These are phyloP conservation scores for Tiliqua scincoides DNA, from an alignment of 2,113 vertebrate species.

Conservation along the genomic window DNA sequence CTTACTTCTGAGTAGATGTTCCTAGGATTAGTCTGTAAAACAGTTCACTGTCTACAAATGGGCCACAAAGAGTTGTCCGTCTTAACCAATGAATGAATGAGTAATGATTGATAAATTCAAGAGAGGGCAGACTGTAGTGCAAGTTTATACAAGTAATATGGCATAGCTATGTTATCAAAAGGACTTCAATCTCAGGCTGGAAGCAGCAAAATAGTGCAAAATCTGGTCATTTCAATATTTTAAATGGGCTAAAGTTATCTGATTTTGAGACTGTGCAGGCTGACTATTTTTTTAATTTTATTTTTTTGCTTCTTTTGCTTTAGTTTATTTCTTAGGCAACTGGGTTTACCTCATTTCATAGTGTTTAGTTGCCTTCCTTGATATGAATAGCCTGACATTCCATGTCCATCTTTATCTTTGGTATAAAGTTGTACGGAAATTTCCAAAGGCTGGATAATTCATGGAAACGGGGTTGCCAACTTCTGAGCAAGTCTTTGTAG, in stretches of 20 bases:
- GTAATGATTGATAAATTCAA: not conserved
- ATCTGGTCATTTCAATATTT: not conserved
- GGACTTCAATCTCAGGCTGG: not conserved
- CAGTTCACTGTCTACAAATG: conserved; percentile 8
- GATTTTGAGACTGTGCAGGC: not conserved
- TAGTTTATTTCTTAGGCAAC: not conserved
- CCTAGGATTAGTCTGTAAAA: not conserved
- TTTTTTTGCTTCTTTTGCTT: too few relatives aligned
- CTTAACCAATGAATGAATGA: conserved; percentile 18
- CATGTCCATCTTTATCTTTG: not conserved
- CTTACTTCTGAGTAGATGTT: too few relatives aligned
- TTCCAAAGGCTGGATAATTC: not conserved
- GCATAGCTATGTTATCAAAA: not conserved
- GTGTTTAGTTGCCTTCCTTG: not conserved
- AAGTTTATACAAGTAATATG: not conserved
- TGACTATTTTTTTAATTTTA: not conserved
- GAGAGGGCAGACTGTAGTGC: not conserved
- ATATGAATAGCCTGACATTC: not conserved
- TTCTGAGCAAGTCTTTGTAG: not conserved
- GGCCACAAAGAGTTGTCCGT: not conserved
- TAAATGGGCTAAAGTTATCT: not conserved
- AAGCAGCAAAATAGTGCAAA: conserved; percentile 1
- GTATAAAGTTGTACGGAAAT: not conserved
- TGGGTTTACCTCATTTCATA: not conserved
- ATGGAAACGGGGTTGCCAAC: not conserved